Base-by-base conservation (phyloP, 2,888 invertebrate species). In the Tethea ocularis region DNA sequence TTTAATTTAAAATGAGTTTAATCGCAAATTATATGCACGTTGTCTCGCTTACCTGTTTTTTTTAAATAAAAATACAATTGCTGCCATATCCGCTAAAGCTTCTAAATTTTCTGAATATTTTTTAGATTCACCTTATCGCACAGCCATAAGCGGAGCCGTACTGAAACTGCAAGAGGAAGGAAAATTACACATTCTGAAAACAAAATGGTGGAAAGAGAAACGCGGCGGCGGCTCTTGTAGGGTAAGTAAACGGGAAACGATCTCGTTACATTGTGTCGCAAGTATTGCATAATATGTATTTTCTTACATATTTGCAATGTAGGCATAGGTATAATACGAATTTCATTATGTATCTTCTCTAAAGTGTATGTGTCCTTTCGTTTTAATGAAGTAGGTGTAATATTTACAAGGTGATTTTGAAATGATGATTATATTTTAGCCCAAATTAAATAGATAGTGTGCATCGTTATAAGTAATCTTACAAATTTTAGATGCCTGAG, bases 151-250 rank as follows among this genome's bases (percentile, higher is more conserved):
- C 82, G 97, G 97, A 33, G 98, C 98, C 53, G 98, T 99, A 71
- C 93, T 99, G 57, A 97, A 97, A 89, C 94, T 99, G 46, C 99
- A 99, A 93, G 99, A 99, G 89, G 97, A 97, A 85, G 99, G 99
- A 52, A 97, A 96, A 88, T 94, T 99, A 64, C 98, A 97, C 83
- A 96, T 97, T 83, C 93, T 99, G 77, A 99, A 99, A 94, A 97
- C 98, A 33, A 96, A 97, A 83, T 99, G 99, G 99, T 99, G 99
- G 99, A 98, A 98, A 83, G 97, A 98, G 88, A 97, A 96, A 90
- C 95, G 97, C 33, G 98, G 98, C 22, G 98, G 98, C 23, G 97
- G 97, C 55, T 95, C 96, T 60, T 97, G 97, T 84, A 95, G 96
- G 82, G 97, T 96, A 91, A 94, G 94, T 87, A 66, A 63, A 66